Evolutionary conservation across 1,140 invertebrate species (phyloP).

Genomic region (Hylaeus anthracinus): DNA sequence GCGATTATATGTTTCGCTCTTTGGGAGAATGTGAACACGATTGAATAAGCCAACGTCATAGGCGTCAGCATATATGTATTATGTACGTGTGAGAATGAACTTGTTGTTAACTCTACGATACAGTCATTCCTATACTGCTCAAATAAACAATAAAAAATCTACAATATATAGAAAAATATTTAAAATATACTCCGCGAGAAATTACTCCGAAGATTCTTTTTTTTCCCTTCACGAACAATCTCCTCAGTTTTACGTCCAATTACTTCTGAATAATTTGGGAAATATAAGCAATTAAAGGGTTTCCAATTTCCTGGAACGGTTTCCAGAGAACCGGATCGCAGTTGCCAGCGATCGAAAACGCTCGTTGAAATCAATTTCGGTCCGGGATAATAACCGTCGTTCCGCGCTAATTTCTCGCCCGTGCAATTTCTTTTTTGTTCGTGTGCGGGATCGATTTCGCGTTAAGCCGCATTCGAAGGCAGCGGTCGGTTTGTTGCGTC

Average conservation of each 20-base stretch:
- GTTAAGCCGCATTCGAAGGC: slow-evolving; percentile 22
- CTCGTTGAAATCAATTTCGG: slow-evolving; percentile 39
- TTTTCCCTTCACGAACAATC: too few relatives aligned
- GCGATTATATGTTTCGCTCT: not conserved
- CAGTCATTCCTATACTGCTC: too few relatives aligned
- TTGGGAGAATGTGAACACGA: not conserved
- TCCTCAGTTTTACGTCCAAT: not conserved
- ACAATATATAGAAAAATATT: too few relatives aligned
- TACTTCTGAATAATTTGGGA: slow-evolving; percentile 15
- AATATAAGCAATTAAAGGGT: slow-evolving; percentile 27
- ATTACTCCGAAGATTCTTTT: too few relatives aligned
- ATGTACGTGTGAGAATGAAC: not conserved
- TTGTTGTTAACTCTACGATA: too few relatives aligned
- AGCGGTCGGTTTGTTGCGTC: not conserved
- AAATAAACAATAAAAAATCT: too few relatives aligned
- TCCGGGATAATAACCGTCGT: slow-evolving; percentile 38
- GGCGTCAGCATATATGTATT: not conserved
- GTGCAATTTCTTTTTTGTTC: slow-evolving; percentile 13
- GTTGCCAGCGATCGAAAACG: slow-evolving; percentile 24
- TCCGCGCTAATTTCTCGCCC: slow-evolving; percentile 18
- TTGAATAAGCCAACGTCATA: not conserved
- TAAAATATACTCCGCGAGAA: too few relatives aligned
- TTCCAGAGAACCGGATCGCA: not conserved
- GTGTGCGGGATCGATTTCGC: slow-evolving; percentile 34
- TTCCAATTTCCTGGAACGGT: slow-evolving; percentile 19